These are phyloP conservation scores for Monopis laevigella DNA, from an alignment of 2,888 invertebrate species.

Conservation along the genomic window DNA sequence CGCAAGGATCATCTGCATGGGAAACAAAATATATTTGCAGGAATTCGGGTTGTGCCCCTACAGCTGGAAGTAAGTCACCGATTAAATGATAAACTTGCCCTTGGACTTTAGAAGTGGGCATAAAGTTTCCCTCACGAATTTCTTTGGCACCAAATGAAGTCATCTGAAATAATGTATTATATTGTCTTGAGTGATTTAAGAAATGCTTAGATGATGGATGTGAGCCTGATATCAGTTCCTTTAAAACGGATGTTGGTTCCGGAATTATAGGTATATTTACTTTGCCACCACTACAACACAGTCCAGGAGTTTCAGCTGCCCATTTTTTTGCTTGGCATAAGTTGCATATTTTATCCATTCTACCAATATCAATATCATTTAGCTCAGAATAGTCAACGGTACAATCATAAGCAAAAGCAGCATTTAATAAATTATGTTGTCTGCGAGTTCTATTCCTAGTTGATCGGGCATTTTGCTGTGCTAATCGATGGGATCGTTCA, in stretches of 20 bases:
- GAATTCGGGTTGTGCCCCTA: conserved; percentile 16
- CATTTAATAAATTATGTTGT: conserved; percentile 14
- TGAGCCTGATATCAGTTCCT: conserved; percentile 13
- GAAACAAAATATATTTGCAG: conserved; percentile 20
- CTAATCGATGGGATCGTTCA: conserved; percentile 14
- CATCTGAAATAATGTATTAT: conserved; percentile 15
- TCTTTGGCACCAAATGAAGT: conserved; percentile 18
- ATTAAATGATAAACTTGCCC: conserved; percentile 13
- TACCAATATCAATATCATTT: conserved; percentile 17
- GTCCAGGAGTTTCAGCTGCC: conserved; percentile 20
- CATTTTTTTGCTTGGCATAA: conserved; percentile 18
- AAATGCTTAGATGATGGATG: conserved; percentile 15
- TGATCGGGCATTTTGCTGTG: conserved; percentile 15
- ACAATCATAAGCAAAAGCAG: conserved; percentile 16
- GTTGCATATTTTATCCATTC: conserved; percentile 21
- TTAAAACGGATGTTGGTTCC: conserved; percentile 17
- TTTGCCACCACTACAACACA: conserved; percentile 21
- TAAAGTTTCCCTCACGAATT: conserved; percentile 13
- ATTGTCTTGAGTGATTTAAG: conserved; percentile 14
- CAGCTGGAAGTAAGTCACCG: conserved; percentile 16
- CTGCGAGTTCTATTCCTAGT: conserved; percentile 15
- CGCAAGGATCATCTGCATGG: conserved; percentile 7
- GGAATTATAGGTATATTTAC: conserved; percentile 18
- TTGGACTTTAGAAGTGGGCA: conserved; percentile 17
- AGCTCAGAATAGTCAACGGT: conserved; percentile 14